Evolutionary conservation across 2,113 vertebrate species (phyloP).

Genomic region (Lepisosteus osseus): DNA sequence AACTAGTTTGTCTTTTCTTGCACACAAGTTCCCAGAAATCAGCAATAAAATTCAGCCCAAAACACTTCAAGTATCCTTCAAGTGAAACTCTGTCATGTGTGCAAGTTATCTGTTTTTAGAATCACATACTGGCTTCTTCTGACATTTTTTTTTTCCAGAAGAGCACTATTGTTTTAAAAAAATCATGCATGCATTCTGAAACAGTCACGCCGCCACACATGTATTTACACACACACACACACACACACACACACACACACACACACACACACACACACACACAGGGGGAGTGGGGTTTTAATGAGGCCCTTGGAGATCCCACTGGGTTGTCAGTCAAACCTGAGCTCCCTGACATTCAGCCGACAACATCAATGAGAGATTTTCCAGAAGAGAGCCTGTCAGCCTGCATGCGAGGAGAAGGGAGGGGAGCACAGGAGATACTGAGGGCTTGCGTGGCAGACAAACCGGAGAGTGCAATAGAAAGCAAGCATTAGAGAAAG

Average conservation of each 20-base stretch:
- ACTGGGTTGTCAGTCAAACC: slow-evolving; percentile 67
- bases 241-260: not conserved
- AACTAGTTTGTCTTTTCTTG: no score
- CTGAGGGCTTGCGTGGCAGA: no score
- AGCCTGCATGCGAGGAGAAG: no score
- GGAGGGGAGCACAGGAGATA: no score
- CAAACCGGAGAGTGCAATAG: no score
- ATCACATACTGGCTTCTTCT: not conserved
- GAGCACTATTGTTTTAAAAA: slow-evolving; percentile 32
- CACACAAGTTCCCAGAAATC: no score
- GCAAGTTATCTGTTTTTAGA: not conserved
- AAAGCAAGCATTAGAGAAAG: no score
- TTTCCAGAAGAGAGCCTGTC: slow-evolving; percentile 56
- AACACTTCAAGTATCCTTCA: slow-evolving; percentile 26
- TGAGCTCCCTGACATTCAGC: slow-evolving; percentile 65
- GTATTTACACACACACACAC: slow-evolving; percentile 8
- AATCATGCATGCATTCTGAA: slow-evolving; percentile 28
- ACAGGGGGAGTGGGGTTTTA: slow-evolving; percentile 53
- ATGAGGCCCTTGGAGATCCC: slow-evolving; percentile 71
- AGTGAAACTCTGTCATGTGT: slow-evolving; percentile 18
- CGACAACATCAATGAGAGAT: slow-evolving; percentile 66
- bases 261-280: slow-evolving; percentile 37
- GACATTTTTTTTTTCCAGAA: not conserved
- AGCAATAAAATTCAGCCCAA: not conserved
- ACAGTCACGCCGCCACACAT: not conserved